Evolutionary conservation across 2,888 invertebrate genomes (phyloP), one percentile per base, ranked within the genome.

Genomic region (Shargacucullia verbasci): DNA sequence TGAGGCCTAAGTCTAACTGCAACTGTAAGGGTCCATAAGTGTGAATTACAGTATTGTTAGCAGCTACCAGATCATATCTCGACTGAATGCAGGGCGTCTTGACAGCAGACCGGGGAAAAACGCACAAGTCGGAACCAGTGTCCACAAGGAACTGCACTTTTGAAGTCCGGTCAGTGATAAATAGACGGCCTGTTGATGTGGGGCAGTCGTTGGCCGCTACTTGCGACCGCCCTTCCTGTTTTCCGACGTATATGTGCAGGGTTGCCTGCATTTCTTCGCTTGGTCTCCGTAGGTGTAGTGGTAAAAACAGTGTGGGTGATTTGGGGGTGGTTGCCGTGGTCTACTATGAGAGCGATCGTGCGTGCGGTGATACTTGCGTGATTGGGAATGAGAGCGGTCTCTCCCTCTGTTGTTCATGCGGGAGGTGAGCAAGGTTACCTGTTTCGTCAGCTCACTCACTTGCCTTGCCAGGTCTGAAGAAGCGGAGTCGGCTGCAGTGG

Each of bases 111-210:
- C 43, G 52, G 10, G 37, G 52, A 14, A 43, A 43, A 1, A 44
- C 43, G 3, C 52, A 52, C 11, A 43, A 43, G 41, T 43, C 52
- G 6, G 35, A 35, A 0, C 46, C 46, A 10, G 46, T 46, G 4
- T 34, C 34, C 3, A 34, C 4, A 11, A 34, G 11, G 11, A 34
- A 34, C 10, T 11, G 1, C 31, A 44, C 31, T 15, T 52, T 52
- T 34, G 41, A 31, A 27, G 35, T 41, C 33, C 31, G 45, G n/a
- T 58, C 58, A 11, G 50, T 13, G 1, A 50, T 33, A 31, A 46
- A 46, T 11, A 25, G n/a, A 35, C 33, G 49, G 33, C 41, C 34
- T 33, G 49, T 13, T 12, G 12, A n/a, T 4, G 11, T 15, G 31
- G 25, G 49, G 40, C 49, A 50, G 34, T 41, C 49, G 25, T 3